phyloP scores from a whole-genome alignment of 2,888 invertebrate species.

The Volucella inanis region DNA sequence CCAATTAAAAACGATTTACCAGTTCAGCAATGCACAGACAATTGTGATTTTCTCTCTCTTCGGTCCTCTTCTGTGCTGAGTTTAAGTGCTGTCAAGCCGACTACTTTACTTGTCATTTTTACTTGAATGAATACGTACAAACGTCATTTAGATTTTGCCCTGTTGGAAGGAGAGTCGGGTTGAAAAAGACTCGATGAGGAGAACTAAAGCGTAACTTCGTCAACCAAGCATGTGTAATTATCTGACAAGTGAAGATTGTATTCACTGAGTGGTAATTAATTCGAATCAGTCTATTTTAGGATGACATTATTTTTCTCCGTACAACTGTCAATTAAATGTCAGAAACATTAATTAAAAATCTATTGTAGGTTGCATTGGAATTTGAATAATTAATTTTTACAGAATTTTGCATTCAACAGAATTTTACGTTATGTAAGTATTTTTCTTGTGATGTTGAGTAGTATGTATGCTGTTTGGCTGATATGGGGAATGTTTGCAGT shows the following conservation, averaged over 20 bases:
- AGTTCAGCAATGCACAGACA: slow-evolving; percentile 50
- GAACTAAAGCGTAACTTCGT: slow-evolving; percentile 43
- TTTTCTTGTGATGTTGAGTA: neutral
- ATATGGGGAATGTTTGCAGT: too few relatives aligned
- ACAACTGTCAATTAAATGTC: slow-evolving; percentile 70
- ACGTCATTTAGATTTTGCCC: slow-evolving; percentile 49
- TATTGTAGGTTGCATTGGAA: slow-evolving; percentile 32
- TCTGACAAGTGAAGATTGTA: slow-evolving; percentile 66
- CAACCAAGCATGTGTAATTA: slow-evolving; percentile 67
- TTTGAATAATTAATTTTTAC: slow-evolving; percentile 1
- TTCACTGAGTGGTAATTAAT: slow-evolving; percentile 67
- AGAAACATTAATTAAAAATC: slow-evolving; percentile 59
- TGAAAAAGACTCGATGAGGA: slow-evolving; percentile 33
- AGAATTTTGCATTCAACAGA: slow-evolving; percentile 12
- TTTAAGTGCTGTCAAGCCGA: slow-evolving; percentile 59
- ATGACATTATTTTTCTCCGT: slow-evolving; percentile 36
- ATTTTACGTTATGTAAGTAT: too few relatives aligned
- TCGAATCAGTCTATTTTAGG: slow-evolving; percentile 62
- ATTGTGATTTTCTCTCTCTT: slow-evolving; percentile 50
- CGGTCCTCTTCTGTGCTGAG: slow-evolving; percentile 30
- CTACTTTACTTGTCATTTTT: slow-evolving; percentile 68
- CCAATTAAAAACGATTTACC: slow-evolving; percentile 68
- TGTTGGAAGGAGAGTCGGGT: slow-evolving; percentile 27
- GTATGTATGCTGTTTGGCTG: too few relatives aligned
- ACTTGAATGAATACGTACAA: slow-evolving; percentile 65